These are phyloP conservation scores for Drosophila seclusa DNA, from an alignment of 2,888 invertebrate genomes.

Conservation along the genomic window DNA sequence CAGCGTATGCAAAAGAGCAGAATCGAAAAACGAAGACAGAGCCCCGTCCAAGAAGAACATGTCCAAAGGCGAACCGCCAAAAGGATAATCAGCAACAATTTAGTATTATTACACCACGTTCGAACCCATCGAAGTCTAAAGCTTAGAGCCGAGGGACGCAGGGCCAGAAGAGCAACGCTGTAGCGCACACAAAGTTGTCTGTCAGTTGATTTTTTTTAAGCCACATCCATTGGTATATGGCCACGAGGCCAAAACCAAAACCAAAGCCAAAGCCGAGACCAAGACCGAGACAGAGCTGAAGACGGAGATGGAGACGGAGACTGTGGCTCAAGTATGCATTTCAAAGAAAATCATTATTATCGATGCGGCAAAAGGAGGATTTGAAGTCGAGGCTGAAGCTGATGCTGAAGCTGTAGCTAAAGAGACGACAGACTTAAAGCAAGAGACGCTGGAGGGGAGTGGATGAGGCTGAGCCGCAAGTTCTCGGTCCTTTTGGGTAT, in stretches of 20 bases:
- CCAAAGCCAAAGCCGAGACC: slow-evolving; percentile 20
- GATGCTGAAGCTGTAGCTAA: slow-evolving; percentile 20
- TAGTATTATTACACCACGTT: slow-evolving; percentile 85
- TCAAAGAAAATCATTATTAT: slow-evolving; percentile 82
- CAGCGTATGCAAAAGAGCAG: slow-evolving; percentile 70
- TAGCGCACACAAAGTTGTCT: slow-evolving; percentile 76
- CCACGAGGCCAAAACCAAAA: slow-evolving; percentile 28
- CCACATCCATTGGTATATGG: slow-evolving; percentile 15
- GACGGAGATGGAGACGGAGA: slow-evolving; percentile 12
- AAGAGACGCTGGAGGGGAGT: slow-evolving; percentile 1
- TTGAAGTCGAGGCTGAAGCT: slow-evolving; percentile 26
- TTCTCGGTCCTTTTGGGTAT: slow-evolving; percentile 73
- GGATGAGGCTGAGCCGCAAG: slow-evolving; percentile 24
- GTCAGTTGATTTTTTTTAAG: slow-evolving; percentile 62
- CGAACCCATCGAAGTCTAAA: slow-evolving; percentile 73
- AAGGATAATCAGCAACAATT: slow-evolving; percentile 85
- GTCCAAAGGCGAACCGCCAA: slow-evolving; percentile 82
- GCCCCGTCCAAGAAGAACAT: slow-evolving; percentile 60
- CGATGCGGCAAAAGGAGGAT: slow-evolving; percentile 65
- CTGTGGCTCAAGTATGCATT: slow-evolving; percentile 70
- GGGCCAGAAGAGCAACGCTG: slow-evolving; percentile 8
- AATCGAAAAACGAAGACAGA: slow-evolving; percentile 32
- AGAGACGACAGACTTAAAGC: slow-evolving; percentile 33
- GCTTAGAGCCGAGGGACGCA: not conserved
- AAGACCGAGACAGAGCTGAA: slow-evolving; percentile 16